phyloP scores from a whole-genome alignment of 1,140 invertebrate species.

The Vanessa atalanta region DNA sequence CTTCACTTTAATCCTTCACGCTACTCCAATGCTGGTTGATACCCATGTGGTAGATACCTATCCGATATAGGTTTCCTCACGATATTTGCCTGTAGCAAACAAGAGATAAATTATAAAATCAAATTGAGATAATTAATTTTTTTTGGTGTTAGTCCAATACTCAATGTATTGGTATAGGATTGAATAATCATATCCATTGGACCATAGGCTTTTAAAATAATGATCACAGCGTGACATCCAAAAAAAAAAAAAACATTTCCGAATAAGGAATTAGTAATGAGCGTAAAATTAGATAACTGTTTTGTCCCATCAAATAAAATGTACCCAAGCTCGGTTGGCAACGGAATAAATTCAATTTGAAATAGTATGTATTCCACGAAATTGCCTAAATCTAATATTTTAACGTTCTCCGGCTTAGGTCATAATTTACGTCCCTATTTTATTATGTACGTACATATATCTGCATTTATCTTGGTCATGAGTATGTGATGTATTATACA shows the following conservation, averaged over 20 bases:
- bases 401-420: conserved; percentile 5
- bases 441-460: conserved; percentile 18
- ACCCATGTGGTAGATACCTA: too few species aligned
- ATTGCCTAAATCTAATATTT: conserved; percentile 35
- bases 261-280: neutral
- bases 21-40: too few species aligned
- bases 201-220: too few species aligned
- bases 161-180: too few species aligned
- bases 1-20: too few species aligned
- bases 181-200: too few species aligned
- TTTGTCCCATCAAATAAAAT: conserved; percentile 21
- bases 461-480: conserved; percentile 16
- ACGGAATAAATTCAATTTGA: conserved; percentile 28
- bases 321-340: conserved; percentile 1
- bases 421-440: conserved; percentile 18
- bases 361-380: conserved; percentile 23
- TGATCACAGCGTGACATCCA: neutral
- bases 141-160: too few species aligned
- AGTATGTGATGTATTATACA: conserved; percentile 5
- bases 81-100: too few species aligned
- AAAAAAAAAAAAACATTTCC: neutral
- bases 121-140: too few species aligned
- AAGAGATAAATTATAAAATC: too few species aligned
- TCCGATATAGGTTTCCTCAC: too few species aligned
- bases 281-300: neutral